These are phyloP conservation scores for Chinchilla lanigera DNA, from an alignment of 2,113 vertebrate species.

Conservation along the genomic window DNA sequence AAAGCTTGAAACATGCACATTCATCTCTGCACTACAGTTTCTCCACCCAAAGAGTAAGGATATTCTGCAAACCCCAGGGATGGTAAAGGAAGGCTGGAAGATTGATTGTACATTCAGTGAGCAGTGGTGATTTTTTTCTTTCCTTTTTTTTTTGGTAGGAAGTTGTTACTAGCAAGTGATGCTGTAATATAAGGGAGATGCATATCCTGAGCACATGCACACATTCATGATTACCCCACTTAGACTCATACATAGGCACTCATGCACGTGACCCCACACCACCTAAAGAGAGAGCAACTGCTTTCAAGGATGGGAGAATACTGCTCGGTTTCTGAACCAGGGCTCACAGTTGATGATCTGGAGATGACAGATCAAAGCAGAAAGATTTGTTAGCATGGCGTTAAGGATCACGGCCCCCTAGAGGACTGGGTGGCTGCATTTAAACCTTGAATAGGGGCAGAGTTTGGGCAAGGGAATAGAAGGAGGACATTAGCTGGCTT, in stretches of 20 bases:
- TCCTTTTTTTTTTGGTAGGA: not conserved
- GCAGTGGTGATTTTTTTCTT: not conserved
- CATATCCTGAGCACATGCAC: not conserved
- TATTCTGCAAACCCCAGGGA: not conserved
- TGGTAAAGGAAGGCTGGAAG: not conserved
- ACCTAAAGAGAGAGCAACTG: not conserved
- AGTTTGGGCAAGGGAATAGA: not conserved
- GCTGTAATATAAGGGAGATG: not conserved
- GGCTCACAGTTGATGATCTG: not conserved
- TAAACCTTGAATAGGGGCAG: not conserved
- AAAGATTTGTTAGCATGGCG: not conserved
- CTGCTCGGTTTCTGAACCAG: not conserved
- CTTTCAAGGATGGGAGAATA: too few relatives aligned
- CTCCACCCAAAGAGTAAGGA: not conserved
- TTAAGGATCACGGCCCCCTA: not conserved
- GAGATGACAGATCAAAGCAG: not conserved
- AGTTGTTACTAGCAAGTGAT: not conserved
- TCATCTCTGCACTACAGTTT: not conserved
- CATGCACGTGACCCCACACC: not conserved
- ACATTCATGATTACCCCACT: not conserved
- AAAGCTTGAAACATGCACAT: not conserved
- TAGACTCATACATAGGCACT: not conserved
- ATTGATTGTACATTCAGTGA: not conserved
- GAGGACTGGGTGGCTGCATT: not conserved
- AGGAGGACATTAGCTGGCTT: not conserved